Evolutionary conservation across 2,888 invertebrate genomes (phyloP), one percentile per base, ranked within the genome.

Genomic region (Hydrotaea diabolus): DNA sequence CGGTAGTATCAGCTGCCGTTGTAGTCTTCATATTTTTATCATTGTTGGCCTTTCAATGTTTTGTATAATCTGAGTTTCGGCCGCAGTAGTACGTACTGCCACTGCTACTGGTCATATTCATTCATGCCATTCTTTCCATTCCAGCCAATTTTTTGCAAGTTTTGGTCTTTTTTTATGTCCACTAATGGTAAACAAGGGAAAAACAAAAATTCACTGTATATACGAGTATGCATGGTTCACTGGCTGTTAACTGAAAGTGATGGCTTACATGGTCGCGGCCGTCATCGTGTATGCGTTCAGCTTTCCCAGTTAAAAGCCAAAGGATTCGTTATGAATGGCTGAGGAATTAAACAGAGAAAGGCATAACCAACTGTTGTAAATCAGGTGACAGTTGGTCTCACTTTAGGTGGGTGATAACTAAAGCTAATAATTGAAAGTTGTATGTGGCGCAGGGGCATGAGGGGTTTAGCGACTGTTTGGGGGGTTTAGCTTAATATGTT

Each of bases 211-310:
- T n/a, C n/a, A n/a, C n/a, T n/a, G n/a, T n/a, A n/a, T n/a, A n/a
- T n/a, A n/a, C n/a, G 43, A 2, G 39, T 39, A 66, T 66, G 46
- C 46, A 2, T 36, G 23, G 11, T 7, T 62, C 31, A 31, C 8
- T 13, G 62, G 7, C 62, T 46, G 69, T 69, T 69, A 69, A 69
- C 46, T 69, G 69, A 69, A 69, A 69, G 69, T 69, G 69, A 69
- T 69, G 69, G 69, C 69, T 69, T 46, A 69, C 69, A 69, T 31
- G 69, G 2, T 46, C 19, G 69, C 19, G 5, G 23, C 21, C 69
- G n/a, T n/a, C 31, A 7, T 31, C 31, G 31, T 21, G 39, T 69
- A 1, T 21, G 66, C 21, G 19, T 46, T 39, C 9, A 17, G 13
- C n/a, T 23, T 43, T 43, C 46, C 23, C 9, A 2, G 17, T 19